phyloP scores from a whole-genome alignment of 1,140 invertebrate species.

The Pseudachorutes palmiensis region DNA sequence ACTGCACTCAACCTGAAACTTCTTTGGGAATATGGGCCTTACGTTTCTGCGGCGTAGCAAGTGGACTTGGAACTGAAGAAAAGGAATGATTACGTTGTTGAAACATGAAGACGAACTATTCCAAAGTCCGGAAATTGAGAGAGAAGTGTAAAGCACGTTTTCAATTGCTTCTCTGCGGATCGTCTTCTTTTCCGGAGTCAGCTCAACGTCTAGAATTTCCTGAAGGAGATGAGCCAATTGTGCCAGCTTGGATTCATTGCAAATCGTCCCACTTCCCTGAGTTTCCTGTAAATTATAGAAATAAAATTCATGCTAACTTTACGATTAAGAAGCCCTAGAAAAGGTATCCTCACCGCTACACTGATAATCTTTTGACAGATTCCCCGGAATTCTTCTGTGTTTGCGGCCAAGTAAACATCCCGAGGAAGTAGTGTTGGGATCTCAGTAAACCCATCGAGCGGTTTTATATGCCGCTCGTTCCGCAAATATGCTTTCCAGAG shows the following conservation, averaged over 20 bases:
- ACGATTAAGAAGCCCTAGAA: background rate
- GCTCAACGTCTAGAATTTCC: slow-evolving; percentile 24
- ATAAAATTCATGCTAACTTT: background rate
- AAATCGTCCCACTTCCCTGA: background rate
- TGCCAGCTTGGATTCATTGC: slow-evolving; percentile 1
- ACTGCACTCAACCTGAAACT: slow-evolving; percentile 25
- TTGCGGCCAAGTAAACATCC: slow-evolving; percentile 16
- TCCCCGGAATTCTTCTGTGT: slow-evolving; percentile 14
- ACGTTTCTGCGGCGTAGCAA: slow-evolving; percentile 29
- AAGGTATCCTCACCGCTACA: slow-evolving; percentile 16
- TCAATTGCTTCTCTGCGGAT: slow-evolving; percentile 13
- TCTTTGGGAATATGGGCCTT: slow-evolving; percentile 10
- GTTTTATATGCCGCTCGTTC: background rate
- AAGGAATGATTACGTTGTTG: slow-evolving; percentile 13
- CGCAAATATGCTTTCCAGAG: slow-evolving; percentile 12
- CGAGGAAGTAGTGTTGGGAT: slow-evolving; percentile 9
- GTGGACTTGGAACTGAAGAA: slow-evolving; percentile 24
- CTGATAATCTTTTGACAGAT: background rate
- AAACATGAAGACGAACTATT: slow-evolving; percentile 11
- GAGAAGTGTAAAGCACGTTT: slow-evolving; percentile 12
- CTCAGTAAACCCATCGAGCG: background rate
- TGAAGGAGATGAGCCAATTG: slow-evolving; percentile 6
- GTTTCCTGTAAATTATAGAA: slow-evolving; percentile 12
- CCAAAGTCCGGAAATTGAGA: slow-evolving; percentile 18
- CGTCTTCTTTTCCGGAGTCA: slow-evolving; percentile 21